Base-by-base conservation (phyloP, 2,888 invertebrate genomes). In the Pseudeuparius sepicola region DNA sequence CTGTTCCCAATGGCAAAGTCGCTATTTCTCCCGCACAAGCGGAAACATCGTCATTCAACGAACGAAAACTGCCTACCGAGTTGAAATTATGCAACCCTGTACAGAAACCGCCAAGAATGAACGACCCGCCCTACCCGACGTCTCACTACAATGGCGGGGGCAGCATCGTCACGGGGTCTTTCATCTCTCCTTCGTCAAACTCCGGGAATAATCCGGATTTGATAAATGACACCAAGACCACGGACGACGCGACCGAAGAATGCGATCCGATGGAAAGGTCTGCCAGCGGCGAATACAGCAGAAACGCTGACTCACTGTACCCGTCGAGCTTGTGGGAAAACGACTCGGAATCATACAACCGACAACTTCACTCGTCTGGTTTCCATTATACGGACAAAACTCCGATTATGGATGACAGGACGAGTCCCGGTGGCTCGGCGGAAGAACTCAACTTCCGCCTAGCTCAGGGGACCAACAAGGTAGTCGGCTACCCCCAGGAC, bases 161-260 rank as follows among this genome's bases (percentile, higher is more conserved):
- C 30, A 67, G 75, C 37, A 66, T 78, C 36, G 71, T 76, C 16
- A 66, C 70, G 10, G 71, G 73, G 44, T 70, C 78, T 1, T 81
- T 78, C 48, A 78, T 82, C 14, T 83, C 83, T 14, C 81, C 82
- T 17, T 76, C 80, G 24, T 76, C 78, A 23, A 74, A 79, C 45
- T 75, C 77, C 43, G 71, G 75, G 49, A 86, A 87, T 51, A 85
- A 87, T 59, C 87, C 87, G 2, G 87, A 87, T 60, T 67, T 88
- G 43, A 87, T 88, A 52, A 83, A 84, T 53, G 87, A 87, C 54
- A 85, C 86, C 3, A 72, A 78, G 57, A 71, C 75, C 29, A 71
- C 73, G 39, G 78, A 73, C 41, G 68, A 67, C 40, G 42, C 47
- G 18, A 39, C 54, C 47, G 54, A 51, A 28, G 52, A 51, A 25